Evolutionary conservation across 2,113 vertebrate species (phyloP).

Genomic region (Phaethornis superciliosus): DNA sequence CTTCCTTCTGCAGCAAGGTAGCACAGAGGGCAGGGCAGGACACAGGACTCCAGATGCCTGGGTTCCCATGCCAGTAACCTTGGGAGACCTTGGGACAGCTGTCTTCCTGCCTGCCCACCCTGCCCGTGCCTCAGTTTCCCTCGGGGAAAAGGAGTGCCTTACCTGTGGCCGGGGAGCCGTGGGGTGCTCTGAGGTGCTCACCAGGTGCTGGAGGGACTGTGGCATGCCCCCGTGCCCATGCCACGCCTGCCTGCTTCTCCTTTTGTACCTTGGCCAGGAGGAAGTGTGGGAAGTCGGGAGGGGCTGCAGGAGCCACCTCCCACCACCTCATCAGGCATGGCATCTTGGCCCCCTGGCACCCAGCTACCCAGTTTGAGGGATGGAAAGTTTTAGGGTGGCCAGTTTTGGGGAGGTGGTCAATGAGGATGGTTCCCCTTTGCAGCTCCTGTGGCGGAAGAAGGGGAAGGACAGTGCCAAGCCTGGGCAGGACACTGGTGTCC

Average conservation of each 20-base stretch:
- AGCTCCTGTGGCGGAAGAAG: background rate
- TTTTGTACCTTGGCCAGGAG: constrained; percentile 47
- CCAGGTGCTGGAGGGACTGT: background rate
- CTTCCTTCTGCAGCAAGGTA: fast-evolving
- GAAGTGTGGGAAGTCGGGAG: background rate
- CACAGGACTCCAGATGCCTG: fast-evolving
- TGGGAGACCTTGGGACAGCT: background rate
- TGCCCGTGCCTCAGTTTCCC: background rate
- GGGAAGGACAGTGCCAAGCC: background rate
- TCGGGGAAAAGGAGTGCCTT: background rate
- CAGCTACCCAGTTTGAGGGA: fast-evolving
- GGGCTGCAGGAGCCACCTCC: background rate
- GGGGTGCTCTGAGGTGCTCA: fast-evolving
- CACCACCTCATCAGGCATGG: background rate
- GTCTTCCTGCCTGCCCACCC: background rate
- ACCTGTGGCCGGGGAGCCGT: background rate
- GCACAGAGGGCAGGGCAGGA: background rate
- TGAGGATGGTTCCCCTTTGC: background rate
- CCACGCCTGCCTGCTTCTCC: background rate
- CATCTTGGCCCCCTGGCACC: background rate
- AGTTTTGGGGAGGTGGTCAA: background rate
- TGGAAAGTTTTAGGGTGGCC: background rate
- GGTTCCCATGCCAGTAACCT: background rate
- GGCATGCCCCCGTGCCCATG: background rate
- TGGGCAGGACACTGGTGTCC: background rate